Evolutionary conservation across 2,113 vertebrate genomes (phyloP).

Genomic region (Daboia siamensis): DNA sequence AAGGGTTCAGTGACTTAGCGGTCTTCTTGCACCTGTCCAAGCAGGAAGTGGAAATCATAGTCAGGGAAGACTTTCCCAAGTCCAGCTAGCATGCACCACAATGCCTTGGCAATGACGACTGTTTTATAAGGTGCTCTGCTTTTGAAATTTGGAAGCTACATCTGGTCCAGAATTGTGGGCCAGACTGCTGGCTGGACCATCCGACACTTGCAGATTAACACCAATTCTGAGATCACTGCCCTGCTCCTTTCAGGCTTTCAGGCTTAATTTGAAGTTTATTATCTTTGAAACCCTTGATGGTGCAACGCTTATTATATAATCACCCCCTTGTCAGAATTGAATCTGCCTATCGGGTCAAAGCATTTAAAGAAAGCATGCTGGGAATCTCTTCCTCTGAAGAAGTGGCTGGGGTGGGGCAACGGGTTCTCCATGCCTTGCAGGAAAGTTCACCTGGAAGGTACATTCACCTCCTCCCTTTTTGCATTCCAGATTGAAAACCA

Average conservation of each 20-base stretch:
- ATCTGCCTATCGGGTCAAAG: neutral
- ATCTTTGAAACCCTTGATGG: neutral
- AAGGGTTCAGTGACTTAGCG: neutral
- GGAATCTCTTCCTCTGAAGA: neutral
- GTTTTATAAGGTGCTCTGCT: neutral
- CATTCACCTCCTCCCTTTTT: neutral
- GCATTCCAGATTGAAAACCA: neutral
- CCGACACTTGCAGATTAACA: neutral
- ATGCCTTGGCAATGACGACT: neutral
- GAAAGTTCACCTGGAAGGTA: neutral
- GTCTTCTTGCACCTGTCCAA: neutral
- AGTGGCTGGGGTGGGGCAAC: neutral
- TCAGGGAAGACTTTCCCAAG: neutral
- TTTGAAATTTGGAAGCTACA: neutral
- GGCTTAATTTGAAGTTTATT: neutral
- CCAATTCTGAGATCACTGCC: neutral
- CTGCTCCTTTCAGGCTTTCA: neutral
- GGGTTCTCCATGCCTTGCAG: neutral
- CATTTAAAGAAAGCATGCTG: neutral
- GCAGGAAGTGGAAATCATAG: neutral
- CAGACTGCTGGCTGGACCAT: neutral
- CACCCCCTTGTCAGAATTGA: neutral
- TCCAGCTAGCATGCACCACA: neutral
- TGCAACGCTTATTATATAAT: neutral
- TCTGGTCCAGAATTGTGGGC: neutral